Conservation (phyloP, 35 echinoderm and acorn worm genomes). For the Stichopus chloronotus region DNA sequence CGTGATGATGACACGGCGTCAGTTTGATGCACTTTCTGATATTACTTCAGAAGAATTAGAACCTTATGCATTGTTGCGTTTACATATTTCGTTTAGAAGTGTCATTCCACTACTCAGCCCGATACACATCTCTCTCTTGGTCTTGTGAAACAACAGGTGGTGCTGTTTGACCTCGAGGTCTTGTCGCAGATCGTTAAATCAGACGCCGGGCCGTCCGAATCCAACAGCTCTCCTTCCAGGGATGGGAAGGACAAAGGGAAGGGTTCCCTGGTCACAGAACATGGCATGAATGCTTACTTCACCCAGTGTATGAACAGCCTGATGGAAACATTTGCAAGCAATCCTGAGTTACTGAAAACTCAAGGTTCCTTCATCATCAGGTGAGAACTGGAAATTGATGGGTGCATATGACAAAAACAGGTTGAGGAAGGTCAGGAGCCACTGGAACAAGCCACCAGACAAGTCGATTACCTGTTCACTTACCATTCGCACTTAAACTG, state of each 20-base stretch:
- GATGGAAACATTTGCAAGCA: constrained; percentile 73
- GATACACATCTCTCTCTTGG: too few relatives aligned
- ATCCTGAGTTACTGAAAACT: constrained; percentile 82
- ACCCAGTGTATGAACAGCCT: constrained; percentile 87
- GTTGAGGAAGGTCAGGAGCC: not conserved
- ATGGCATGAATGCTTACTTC: constrained; percentile 88
- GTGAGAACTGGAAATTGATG: constrained; percentile 46
- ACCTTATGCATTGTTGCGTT: too few relatives aligned
- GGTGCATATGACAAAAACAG: not conserved
- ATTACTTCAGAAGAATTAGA: too few relatives aligned
- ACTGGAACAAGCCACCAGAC: too few relatives aligned
- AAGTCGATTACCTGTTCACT: too few relatives aligned
- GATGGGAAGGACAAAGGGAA: not conserved
- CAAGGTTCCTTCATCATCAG: constrained; percentile 96
- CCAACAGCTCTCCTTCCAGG: not conserved
- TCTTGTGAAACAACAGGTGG: constrained; percentile 63
- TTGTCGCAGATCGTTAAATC: constrained; percentile 84
- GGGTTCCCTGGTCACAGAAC: constrained; percentile 5
- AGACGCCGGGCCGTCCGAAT: constrained; percentile 64
- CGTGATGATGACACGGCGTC: too few relatives aligned
- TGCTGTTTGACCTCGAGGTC: constrained; percentile 88
- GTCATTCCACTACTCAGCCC: too few relatives aligned
- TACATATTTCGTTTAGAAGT: too few relatives aligned
- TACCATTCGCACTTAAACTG: too few relatives aligned
- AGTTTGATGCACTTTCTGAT: too few relatives aligned